Base-by-base conservation (phyloP, 2,888 invertebrate genomes). In the Strigamia transsilvanica region DNA sequence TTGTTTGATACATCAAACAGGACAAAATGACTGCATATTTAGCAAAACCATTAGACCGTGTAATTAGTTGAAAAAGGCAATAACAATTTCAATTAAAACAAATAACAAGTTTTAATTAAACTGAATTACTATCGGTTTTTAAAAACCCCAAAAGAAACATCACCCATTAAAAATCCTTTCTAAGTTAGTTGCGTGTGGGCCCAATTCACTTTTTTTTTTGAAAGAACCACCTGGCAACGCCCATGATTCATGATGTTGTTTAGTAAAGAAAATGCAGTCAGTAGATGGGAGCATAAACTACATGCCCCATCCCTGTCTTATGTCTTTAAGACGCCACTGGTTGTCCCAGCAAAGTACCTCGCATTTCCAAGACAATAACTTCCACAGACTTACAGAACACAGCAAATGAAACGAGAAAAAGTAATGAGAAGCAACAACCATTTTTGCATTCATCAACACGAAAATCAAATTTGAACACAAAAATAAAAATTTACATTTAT, bases 211-310 rank as follows among this genome's bases (percentile, higher is more conserved):
- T 66, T 66, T 66, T 66, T 46, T 66, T 66, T 66, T 66, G 1
- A 66, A 66, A 23, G 61, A 66, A 66, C 61, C 61, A 66, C 61
- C 61, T 66, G 61, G 61, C 21, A 23, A 66, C 61, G 21, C 61
- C 61, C 23, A 23, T 66, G 61, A 66, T 66, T 66, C 61, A 66
- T 66, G 61, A 66, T 66, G 61, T 66, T 66, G 61, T 66, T 66
- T 66, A 66, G 61, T 23, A 23, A 66, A 66, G 61, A 66, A 66
- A 66, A 15, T 66, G 38, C 61, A 66, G 61, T n/a, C 61, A 66
- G 61, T 66, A 21, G 21, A 66, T 66, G 61, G 61, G 61, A 12
- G 21, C 61, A 66, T 66, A 66, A 66, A 66, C 61, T 66, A n/a
- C 61, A 23, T 66, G 6, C 46, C 61, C 61, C 21, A 66, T 18